A percentile compares a stretch with the other conserved stretches of the same genome.
phyloP scores from a whole-genome alignment of 1,140 invertebrate genomes.

The Oryctes rhinoceros region DNA sequence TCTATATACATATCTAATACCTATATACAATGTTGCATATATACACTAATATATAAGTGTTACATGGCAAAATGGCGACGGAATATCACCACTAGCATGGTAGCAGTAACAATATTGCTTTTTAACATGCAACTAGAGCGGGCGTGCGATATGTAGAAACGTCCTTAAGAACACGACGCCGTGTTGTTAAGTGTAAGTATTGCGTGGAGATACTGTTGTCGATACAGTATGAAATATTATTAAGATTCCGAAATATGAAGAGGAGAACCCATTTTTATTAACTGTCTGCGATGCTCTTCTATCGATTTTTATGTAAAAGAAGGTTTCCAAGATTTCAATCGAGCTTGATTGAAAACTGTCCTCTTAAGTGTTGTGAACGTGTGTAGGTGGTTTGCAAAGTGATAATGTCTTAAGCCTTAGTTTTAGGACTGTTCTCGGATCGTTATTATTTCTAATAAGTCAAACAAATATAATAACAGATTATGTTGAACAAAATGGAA shows the following conservation, averaged over 20 bases:
- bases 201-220: not conserved
- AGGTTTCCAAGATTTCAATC: too few relatives aligned
- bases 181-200: not conserved
- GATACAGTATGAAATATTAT: not conserved
- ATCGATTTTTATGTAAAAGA: too few relatives aligned
- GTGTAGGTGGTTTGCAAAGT: too few relatives aligned
- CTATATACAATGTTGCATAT: not conserved
- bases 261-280: too few relatives aligned
- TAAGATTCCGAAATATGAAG: not conserved
- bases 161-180: not conserved
- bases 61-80: not conserved
- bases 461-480: too few relatives aligned
- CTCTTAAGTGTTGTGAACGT: too few relatives aligned
- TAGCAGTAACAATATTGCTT: constrained; percentile 17
- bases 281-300: too few relatives aligned
- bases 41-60: constrained; percentile 18
- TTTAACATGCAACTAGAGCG: constrained; percentile 26
- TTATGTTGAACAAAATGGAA: too few relatives aligned
- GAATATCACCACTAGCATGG: constrained; percentile 11
- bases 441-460: too few relatives aligned
- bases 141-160: not conserved
- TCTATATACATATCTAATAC: not conserved
- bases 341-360: too few relatives aligned
- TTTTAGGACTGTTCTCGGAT: too few relatives aligned
- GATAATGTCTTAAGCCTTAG: too few relatives aligned